Conservation (phyloP, 1,140 invertebrate species). For the Pararge aegeria region DNA sequence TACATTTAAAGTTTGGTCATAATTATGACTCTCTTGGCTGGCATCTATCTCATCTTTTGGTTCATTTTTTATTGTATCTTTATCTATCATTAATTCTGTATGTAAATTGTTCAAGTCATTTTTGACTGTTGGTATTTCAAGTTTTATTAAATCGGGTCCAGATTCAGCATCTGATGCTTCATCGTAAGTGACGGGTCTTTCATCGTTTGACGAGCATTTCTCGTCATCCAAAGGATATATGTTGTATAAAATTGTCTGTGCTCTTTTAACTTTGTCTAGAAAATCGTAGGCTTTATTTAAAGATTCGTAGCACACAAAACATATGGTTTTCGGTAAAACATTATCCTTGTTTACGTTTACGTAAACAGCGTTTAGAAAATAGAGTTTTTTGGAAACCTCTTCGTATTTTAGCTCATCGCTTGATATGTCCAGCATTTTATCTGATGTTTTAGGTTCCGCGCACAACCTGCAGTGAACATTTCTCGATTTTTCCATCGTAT, state of each 20-base stretch:
- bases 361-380: slow-evolving; percentile 51
- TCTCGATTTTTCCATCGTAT: slow-evolving; percentile 41
- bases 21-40: slow-evolving; percentile 10
- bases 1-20: slow-evolving; percentile 43
- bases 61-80: slow-evolving; percentile 43
- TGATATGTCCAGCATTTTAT: slow-evolving; percentile 50
- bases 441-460: slow-evolving; percentile 46
- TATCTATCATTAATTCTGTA: too few species aligned
- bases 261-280: slow-evolving; percentile 45
- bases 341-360: slow-evolving; percentile 46
- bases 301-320: slow-evolving; percentile 55
- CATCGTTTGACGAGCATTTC: slow-evolving; percentile 38
- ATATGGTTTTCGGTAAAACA: slow-evolving; percentile 57
- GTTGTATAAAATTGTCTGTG: slow-evolving; percentile 45
- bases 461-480: slow-evolving; percentile 59
- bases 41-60: slow-evolving; percentile 44
- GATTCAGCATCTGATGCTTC: slow-evolving; percentile 27
- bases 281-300: slow-evolving; percentile 60
- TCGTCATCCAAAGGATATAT: slow-evolving; percentile 30
- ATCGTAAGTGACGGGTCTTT: slow-evolving; percentile 36
- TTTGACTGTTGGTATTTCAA: slow-evolving; percentile 16
- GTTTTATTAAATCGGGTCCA: slow-evolving; percentile 23
- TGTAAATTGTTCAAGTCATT: slow-evolving; percentile 11
- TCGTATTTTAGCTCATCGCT: slow-evolving; percentile 40
- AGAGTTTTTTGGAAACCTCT: slow-evolving; percentile 47